Base-by-base conservation (phyloP, 2,797 vertebrate genomes). In the Denticeps clupeoides region DNA sequence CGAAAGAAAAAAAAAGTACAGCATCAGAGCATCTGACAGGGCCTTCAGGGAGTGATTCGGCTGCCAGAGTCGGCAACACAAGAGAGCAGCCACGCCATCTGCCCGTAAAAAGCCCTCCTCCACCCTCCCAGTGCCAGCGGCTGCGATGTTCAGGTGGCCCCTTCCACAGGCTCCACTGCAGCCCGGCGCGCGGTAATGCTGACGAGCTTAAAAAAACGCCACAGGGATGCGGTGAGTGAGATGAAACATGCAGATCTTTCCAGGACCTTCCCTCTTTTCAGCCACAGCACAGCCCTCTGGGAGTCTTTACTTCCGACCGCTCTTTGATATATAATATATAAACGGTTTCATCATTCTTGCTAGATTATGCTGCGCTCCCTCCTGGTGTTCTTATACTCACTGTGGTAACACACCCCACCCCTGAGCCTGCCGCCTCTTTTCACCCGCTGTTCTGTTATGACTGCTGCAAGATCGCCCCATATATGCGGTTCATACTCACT, bases 11-110 rank as follows among this genome's bases (percentile, higher is more conserved):
- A 50, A 46, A 46, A 21, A 37, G 48, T 46, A 18, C 7, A 28
- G 23, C 43, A 49, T 38, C 49, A 56, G 43, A 46, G 22, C 22
- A 31, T 60, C 49, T 53, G 49, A 57, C 43, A 47, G 46, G 31
- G 35, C 29, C 43, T 43, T 44, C 19, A 11, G 50, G 51, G 47
- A 49, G 41, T 44, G 12, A 16, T 5, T 31, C 2, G 2, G 23
- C 33, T 42, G 50, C 47, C 51, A 46, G 40, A 41, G 40, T 32
- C 53, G 15, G 46, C 29, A 49, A 44, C 37, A 32, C 48, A 33
- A 43, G 42, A 0, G 28, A 45, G 35, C 22, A n/a, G 23, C 23
- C 45, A 21, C 51, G 9, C 25, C 50, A 61, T 56, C 54, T 52
- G 49, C 45, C 26, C 31, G 48, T 38, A 28, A 47, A 29, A 35